Percentiles rank a stretch among this genome's conserved stretches.
Evolutionary conservation across 2,888 invertebrate species (phyloP).

Genomic region (Chloromyia formosa): DNA sequence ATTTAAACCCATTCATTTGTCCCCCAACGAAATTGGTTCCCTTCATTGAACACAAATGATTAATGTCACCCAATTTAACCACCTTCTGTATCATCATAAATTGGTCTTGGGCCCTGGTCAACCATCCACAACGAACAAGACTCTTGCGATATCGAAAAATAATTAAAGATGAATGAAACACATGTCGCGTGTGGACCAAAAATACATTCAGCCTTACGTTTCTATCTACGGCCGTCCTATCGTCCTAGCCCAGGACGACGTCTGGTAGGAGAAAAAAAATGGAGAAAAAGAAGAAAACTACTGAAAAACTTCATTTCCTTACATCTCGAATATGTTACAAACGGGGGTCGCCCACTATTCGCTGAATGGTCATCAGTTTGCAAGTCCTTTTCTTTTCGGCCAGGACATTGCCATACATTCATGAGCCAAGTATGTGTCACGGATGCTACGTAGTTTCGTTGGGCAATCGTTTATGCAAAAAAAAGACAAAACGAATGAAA

Average conservation of each 20-base stretch:
- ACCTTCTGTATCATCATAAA: neutral
- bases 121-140: neutral
- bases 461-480: slow-evolving; percentile 54
- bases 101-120: neutral
- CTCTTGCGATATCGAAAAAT: slow-evolving; percentile 29
- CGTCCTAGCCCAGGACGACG: neutral
- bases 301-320: slow-evolving; percentile 20
- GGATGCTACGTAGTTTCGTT: slow-evolving; percentile 22
- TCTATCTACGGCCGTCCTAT: neutral
- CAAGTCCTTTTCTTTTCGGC: neutral
- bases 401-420: too few relatives aligned
- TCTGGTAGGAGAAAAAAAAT: neutral
- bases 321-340: slow-evolving; percentile 30
- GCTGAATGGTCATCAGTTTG: neutral
- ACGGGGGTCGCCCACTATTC: slow-evolving; percentile 26
- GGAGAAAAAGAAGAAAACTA: slow-evolving; percentile 1
- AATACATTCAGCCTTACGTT: neutral
- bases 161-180: slow-evolving; percentile 45
- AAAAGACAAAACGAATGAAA: slow-evolving; percentile 43
- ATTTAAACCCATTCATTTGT: too few relatives aligned
- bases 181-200: neutral
- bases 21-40: too few relatives aligned
- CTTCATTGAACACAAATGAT: too few relatives aligned
- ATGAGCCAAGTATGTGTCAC: slow-evolving; percentile 5
- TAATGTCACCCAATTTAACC: too few relatives aligned